Conservation (phyloP, 2,113 vertebrate species). For the Gymnorhina tibicen region DNA sequence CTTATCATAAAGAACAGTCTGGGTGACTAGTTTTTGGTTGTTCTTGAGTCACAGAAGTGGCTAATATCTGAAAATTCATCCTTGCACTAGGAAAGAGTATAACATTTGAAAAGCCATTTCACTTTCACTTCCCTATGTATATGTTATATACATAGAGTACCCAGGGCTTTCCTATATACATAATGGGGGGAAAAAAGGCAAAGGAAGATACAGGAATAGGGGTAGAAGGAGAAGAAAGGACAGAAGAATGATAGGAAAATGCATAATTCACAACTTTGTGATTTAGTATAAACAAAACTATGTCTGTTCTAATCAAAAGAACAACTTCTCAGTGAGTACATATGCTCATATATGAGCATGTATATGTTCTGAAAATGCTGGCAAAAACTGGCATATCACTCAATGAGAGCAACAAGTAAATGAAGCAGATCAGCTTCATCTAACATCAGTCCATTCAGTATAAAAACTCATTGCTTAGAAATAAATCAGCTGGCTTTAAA, state of each 20-base stretch:
- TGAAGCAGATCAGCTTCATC: background rate
- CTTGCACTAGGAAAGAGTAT: background rate
- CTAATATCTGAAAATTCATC: background rate
- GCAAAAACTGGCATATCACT: background rate
- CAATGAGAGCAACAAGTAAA: background rate
- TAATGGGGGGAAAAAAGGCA: rapidly evolving
- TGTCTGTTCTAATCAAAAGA: background rate
- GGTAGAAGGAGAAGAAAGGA: background rate
- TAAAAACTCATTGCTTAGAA: background rate
- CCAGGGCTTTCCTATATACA: background rate
- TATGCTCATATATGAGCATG: background rate
- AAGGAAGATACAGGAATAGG: background rate
- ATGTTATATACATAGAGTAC: background rate
- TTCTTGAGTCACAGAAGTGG: background rate
- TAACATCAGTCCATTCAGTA: background rate
- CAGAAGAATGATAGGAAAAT: background rate
- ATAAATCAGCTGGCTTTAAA: background rate
- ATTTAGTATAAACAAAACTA: background rate
- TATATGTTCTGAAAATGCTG: background rate
- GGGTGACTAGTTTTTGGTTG: background rate
- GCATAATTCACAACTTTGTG: background rate
- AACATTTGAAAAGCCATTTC: background rate
- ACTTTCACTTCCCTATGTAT: background rate
- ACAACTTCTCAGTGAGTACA: background rate
- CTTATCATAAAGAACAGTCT: background rate